Evolutionary conservation across 1,140 invertebrate species (phyloP).

Genomic region (Drosophila nebulosa): DNA sequence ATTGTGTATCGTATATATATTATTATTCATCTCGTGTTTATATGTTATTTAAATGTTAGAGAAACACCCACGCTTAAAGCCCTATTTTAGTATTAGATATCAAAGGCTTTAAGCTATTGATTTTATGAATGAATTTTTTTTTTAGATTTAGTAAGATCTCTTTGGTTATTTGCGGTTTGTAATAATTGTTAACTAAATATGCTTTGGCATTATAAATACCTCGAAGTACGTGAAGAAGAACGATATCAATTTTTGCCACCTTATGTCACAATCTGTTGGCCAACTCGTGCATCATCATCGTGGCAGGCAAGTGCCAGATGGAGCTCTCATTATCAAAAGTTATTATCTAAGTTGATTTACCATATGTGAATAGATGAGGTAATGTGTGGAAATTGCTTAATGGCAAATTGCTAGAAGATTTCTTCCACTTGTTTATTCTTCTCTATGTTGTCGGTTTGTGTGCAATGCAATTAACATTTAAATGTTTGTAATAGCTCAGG

Average conservation of each 20-base stretch:
- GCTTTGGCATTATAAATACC: constrained; percentile 64
- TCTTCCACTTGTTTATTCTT: neutral
- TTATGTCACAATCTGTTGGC: constrained; percentile 60
- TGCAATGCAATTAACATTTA: constrained; percentile 64
- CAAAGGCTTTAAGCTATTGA: constrained; percentile 16
- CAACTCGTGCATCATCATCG: constrained; percentile 45
- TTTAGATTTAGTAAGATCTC: constrained; percentile 28
- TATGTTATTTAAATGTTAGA: constrained; percentile 32
- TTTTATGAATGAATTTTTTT: constrained; percentile 41
- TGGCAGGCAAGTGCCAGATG: constrained; percentile 44
- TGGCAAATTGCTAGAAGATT: constrained; percentile 54
- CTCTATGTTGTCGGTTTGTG: constrained; percentile 30
- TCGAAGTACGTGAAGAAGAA: constrained; percentile 19
- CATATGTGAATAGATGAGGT: constrained; percentile 14
- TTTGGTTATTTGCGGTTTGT: constrained; percentile 21
- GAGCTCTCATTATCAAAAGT: constrained; percentile 65
- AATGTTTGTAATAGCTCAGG: constrained; percentile 52
- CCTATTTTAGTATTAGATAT: constrained; percentile 30
- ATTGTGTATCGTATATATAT: constrained; percentile 13
- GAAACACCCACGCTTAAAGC: constrained; percentile 3
- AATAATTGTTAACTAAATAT: too few relatives aligned
- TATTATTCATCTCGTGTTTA: constrained; percentile 16
- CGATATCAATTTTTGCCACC: constrained; percentile 12
- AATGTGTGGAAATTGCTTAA: constrained; percentile 55
- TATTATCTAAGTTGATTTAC: constrained; percentile 59